Percentiles rank a stretch among this genome's conserved stretches.
These are phyloP conservation scores for Melanostoma scalare DNA, from an alignment of 2,888 invertebrate species.

Conservation along the genomic window DNA sequence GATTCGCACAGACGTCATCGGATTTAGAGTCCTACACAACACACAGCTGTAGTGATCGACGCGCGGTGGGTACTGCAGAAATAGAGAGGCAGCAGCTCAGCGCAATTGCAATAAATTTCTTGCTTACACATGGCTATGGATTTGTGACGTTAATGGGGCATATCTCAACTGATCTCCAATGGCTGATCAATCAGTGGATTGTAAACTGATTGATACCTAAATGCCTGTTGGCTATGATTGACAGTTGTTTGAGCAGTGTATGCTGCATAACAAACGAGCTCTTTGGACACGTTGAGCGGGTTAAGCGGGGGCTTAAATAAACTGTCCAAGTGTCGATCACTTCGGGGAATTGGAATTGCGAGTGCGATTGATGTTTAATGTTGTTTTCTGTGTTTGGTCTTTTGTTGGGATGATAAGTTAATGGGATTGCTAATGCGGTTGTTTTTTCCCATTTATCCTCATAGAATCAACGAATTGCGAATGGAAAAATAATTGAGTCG, in stretches of 20 bases:
- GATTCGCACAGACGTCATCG: background rate
- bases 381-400: conserved; percentile 2
- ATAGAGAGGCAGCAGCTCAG: background rate
- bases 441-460: too few species aligned
- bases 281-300: conserved; percentile 20
- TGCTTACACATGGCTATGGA: conserved; percentile 43
- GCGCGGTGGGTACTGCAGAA: too few species aligned
- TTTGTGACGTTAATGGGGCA: conserved; percentile 64
- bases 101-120: conserved; percentile 57
- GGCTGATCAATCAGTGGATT: conserved; percentile 66
- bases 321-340: conserved; percentile 10
- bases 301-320: conserved; percentile 27
- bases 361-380: conserved; percentile 14
- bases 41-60: too few species aligned
- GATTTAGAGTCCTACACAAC: too few species aligned
- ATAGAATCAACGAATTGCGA: too few species aligned
- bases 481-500: too few species aligned
- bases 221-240: conserved; percentile 44
- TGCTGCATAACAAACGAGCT: conserved; percentile 49
- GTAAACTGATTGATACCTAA: conserved; percentile 58
- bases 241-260: conserved; percentile 24
- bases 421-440: background rate
- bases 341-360: conserved; percentile 41
- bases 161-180: conserved; percentile 63
- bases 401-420: conserved; percentile 14